Evolutionary conservation across 2,113 vertebrate genomes (phyloP), one percentile per base, ranked within the genome.

Genomic region (Salvator merianae): DNA sequence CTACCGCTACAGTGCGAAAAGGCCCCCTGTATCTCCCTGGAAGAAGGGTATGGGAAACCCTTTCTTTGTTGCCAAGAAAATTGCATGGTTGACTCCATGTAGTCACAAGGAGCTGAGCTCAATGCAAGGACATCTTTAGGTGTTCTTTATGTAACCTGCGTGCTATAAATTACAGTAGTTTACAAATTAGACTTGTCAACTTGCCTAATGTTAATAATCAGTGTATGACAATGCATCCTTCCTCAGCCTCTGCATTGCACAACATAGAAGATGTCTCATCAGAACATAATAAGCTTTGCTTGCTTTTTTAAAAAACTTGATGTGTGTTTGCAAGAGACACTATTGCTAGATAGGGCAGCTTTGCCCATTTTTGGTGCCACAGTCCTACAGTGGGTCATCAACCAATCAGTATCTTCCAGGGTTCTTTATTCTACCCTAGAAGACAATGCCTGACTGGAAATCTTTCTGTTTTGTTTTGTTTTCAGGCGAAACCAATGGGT

Each of bases 401-500:
- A 34, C 10, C 8, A 30, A n/a, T 84, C 82, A 84, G 47, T 38
- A 28, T 34, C 66, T 43, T 71, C 83, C 53, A 71, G 68, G 79
- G 86, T 69, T 20, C 88, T 77, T 81, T 84, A 55, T 79, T 74
- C 38, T 72, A 83, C 85, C 79, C 79, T 84, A 80, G 72, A 0
- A 86, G 83, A 83, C 77, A 93, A 87, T 86, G 80, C 87, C 87
- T 77, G 82, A 84, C 16, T 88, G 93, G 93, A 93, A 86, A 50
- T 59, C 0, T 86, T 87, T 92, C 82, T 90, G 28, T 92, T 84
- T 59, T 59, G n/a, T 50, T 50, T 53, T 53, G 2, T 90, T 96
- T 94, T 92, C 96, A 98, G 98, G 98, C 90, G 99, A 99, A 95
- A 96, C 96, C 91, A 98, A 97, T 77, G 99, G 98, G 87, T 98